Evolutionary conservation across 2,888 invertebrate genomes (phyloP).

Genomic region (Apamea crenata): DNA sequence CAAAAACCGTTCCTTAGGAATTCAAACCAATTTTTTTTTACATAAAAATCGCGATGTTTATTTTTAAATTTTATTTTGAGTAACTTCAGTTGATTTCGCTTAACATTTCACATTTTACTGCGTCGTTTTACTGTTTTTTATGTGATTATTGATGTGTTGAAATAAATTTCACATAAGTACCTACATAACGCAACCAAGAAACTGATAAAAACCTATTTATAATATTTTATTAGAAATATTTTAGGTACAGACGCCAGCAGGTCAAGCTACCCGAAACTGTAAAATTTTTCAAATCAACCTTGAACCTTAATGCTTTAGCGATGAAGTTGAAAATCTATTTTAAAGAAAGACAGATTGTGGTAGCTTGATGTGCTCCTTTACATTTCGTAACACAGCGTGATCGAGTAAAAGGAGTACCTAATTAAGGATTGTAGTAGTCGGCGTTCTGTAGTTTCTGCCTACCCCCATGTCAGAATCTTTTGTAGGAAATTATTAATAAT

Average conservation of each 20-base stretch:
- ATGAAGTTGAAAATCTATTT: no score
- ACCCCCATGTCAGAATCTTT: not conserved
- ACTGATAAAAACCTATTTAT: not conserved
- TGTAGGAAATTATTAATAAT: not conserved
- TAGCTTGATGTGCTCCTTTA: no score
- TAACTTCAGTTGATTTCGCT: not conserved
- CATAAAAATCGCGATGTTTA: not conserved
- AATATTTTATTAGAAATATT: not conserved
- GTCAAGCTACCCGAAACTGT: no score
- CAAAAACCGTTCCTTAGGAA: not conserved
- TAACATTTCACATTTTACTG: conserved; percentile 19
- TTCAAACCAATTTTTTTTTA: no score
- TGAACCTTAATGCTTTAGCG: no score
- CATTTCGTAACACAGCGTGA: no score
- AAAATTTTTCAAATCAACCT: no score
- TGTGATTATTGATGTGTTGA: not conserved
- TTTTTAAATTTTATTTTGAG: not conserved
- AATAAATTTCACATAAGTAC: not conserved
- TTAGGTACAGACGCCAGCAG: no score
- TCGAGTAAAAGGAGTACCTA: no score
- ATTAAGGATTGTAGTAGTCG: no score
- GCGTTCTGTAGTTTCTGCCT: no score
- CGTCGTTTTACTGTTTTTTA: not conserved
- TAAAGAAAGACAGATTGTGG: no score
- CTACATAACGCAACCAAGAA: not conserved